Percentiles rank a stretch among this genome's conserved stretches.
These are phyloP conservation scores for Zoroaster sp. DNA, from an alignment of 53 echinoderm and acorn worm genomes.

Conservation along the genomic window DNA sequence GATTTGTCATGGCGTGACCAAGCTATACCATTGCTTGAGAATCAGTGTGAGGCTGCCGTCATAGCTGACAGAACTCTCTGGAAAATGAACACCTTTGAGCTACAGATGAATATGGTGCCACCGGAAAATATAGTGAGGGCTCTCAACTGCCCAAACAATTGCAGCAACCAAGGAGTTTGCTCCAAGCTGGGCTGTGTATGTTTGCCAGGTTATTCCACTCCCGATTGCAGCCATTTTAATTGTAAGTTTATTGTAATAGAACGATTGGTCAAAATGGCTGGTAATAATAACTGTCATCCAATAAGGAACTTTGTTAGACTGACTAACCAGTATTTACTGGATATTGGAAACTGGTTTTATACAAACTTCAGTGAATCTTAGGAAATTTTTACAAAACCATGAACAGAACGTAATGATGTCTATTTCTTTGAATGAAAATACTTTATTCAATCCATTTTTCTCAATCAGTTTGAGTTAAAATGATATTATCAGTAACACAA, in stretches of 20 bases:
- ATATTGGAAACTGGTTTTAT: no score
- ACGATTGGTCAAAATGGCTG: no score
- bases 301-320: no score
- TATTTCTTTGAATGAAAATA: neutral
- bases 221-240: conserved; percentile 71
- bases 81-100: conserved; percentile 25
- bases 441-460: neutral
- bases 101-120: conserved; percentile 45
- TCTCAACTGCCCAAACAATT: conserved; percentile 89
- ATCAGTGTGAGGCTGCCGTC: conserved; percentile 85
- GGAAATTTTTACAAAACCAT: no score
- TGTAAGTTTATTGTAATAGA: conserved; percentile 43
- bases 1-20: conserved; percentile 85
- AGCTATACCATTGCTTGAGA: conserved; percentile 81
- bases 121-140: conserved; percentile 57
- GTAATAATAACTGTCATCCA: no score
- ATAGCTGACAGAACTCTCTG: conserved; percentile 68
- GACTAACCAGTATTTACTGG: no score
- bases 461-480: neutral
- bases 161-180: conserved; percentile 80
- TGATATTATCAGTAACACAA: neutral
- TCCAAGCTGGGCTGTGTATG: conserved; percentile 80
- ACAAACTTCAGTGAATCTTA: no score
- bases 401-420: no score
- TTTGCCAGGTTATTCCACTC: conserved; percentile 40